These are phyloP conservation scores for Aspidiotus destructor DNA, from an alignment of 2,888 invertebrate species.

Conservation along the genomic window DNA sequence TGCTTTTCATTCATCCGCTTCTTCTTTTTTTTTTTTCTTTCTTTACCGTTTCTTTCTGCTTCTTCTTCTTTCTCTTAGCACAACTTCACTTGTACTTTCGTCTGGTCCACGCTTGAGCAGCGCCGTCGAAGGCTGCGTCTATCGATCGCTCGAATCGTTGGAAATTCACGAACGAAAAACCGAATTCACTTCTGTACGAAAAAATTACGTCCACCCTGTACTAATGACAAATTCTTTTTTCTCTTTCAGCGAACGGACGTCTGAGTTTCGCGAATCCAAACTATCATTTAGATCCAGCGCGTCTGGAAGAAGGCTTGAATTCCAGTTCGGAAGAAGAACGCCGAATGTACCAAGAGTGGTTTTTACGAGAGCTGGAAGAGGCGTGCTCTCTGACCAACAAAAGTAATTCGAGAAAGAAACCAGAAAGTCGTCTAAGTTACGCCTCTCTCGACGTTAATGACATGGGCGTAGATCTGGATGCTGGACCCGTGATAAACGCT, in stretches of 20 bases:
- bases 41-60: not conserved
- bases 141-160: too few relatives aligned
- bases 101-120: not conserved
- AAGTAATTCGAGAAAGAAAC: constrained; percentile 31
- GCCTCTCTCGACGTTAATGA: constrained; percentile 57
- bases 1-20: not conserved
- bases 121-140: too few relatives aligned
- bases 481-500: constrained; percentile 29
- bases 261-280: constrained; percentile 87
- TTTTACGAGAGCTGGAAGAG: constrained; percentile 26
- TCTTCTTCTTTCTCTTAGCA: not conserved
- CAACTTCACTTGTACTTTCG: not conserved
- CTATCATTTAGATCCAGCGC: constrained; percentile 69
- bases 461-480: constrained; percentile 50
- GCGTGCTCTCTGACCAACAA: constrained; percentile 32
- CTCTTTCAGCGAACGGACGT: constrained; percentile 69
- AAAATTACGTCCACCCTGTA: too few relatives aligned
- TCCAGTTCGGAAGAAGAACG: constrained; percentile 44
- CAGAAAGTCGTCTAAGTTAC: constrained; percentile 42
- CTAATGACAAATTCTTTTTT: too few relatives aligned
- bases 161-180: too few relatives aligned
- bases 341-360: constrained; percentile 32
- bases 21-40: not conserved
- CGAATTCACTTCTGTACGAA: too few relatives aligned
- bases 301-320: constrained; percentile 65